These are phyloP conservation scores for Psittacula derbiana DNA, from an alignment of 2,797 vertebrate genomes.

Conservation along the genomic window DNA sequence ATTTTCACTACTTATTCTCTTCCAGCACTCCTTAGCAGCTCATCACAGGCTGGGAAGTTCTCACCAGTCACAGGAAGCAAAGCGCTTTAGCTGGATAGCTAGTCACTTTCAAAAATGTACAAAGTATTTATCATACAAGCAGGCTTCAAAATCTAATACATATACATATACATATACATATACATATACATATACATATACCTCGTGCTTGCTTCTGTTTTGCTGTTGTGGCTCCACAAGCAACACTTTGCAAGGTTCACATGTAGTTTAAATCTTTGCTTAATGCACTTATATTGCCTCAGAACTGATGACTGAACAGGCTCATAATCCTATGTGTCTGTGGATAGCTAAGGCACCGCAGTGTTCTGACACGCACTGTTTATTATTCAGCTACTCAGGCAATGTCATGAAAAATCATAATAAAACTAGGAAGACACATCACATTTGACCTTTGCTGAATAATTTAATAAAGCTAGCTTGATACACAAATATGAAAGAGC, in stretches of 20 bases:
- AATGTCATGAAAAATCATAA: slow-evolving; percentile 73
- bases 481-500: slow-evolving; percentile 69
- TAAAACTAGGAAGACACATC: slow-evolving; percentile 66
- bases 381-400: slow-evolving; percentile 64
- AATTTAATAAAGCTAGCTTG: slow-evolving; percentile 74
- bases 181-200: neutral
- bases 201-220: neutral
- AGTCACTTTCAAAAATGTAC: neutral
- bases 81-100: neutral
- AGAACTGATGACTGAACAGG: slow-evolving; percentile 2
- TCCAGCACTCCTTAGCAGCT: neutral
- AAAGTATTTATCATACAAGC: neutral
- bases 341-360: neutral
- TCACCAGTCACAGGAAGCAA: neutral
- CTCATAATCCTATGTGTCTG: neutral
- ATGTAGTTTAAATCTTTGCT: neutral
- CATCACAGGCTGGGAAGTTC: neutral
- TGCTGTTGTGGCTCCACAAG: neutral
- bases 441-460: slow-evolving; percentile 78
- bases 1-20: neutral
- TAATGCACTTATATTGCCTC: neutral
- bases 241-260: neutral
- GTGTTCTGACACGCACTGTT: slow-evolving; percentile 27
- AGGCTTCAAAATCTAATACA: neutral
- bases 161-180: neutral